phyloP scores from a whole-genome alignment of 2,113 vertebrate genomes.

The Brachypodius melanocephalos region DNA sequence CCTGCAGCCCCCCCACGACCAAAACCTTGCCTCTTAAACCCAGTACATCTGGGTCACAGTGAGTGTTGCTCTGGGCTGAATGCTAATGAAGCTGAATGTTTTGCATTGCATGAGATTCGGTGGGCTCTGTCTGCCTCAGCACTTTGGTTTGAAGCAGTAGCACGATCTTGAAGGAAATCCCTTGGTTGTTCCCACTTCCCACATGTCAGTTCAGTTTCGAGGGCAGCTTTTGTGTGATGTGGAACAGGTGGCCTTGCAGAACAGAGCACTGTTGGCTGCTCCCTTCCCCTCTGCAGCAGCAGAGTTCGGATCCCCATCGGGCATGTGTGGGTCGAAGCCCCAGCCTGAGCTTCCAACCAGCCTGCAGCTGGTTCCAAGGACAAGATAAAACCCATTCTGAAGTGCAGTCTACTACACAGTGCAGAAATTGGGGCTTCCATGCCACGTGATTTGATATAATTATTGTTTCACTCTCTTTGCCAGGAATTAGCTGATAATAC shows the following conservation, averaged over 20 bases:
- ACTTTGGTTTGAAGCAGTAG: background rate
- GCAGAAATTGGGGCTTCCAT: background rate
- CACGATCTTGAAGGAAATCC: background rate
- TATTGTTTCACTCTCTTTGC: background rate
- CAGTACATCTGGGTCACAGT: background rate
- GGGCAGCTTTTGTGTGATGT: background rate
- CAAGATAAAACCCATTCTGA: background rate
- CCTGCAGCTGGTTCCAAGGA: background rate
- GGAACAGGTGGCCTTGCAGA: background rate
- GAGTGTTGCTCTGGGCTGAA: background rate
- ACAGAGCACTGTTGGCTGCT: background rate
- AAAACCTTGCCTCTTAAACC: background rate
- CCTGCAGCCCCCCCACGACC: background rate
- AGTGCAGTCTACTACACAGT: background rate
- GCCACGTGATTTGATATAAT: background rate
- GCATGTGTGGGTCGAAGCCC: accelerated
- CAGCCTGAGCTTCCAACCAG: background rate
- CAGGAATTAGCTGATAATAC: background rate
- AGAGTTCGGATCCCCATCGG: background rate
- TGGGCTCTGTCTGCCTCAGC: background rate
- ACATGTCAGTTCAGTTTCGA: background rate
- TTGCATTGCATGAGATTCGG: background rate
- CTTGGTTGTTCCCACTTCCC: background rate
- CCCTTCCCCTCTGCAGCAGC: background rate
- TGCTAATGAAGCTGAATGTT: background rate